These are phyloP conservation scores for Myocastor coypus DNA, from an alignment of 2,113 vertebrate species.

Conservation along the genomic window DNA sequence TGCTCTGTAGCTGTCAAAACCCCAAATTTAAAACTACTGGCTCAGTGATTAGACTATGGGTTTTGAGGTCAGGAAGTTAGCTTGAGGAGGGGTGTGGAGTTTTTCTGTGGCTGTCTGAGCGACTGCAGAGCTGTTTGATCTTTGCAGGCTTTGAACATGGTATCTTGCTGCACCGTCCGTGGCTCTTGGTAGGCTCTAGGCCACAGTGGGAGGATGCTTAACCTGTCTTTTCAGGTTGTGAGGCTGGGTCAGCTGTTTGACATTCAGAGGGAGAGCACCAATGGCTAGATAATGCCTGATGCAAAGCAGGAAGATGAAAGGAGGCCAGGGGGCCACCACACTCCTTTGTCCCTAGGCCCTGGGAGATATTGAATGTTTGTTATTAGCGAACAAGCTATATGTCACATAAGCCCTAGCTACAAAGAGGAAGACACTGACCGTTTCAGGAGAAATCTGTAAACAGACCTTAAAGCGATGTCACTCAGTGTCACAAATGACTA, in stretches of 20 bases:
- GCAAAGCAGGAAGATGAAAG: not conserved
- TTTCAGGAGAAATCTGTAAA: not conserved
- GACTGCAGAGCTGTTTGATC: conserved; percentile 81
- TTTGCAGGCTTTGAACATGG: conserved; percentile 75
- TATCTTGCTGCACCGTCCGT: conserved; percentile 56
- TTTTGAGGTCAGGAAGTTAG: conserved; percentile 88
- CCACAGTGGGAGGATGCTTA: not conserved
- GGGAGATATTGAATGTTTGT: not conserved
- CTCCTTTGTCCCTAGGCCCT: not conserved
- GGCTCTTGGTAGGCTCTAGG: conserved; percentile 52
- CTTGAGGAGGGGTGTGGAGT: conserved; percentile 77
- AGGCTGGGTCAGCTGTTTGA: conserved; percentile 33
- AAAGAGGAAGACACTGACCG: not conserved
- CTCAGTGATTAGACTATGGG: conserved; percentile 78
- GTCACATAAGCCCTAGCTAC: not conserved
- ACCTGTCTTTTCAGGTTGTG: conserved; percentile 27
- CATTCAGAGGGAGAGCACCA: conserved; percentile 14
- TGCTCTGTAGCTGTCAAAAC: conserved; percentile 73
- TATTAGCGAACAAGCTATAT: not conserved
- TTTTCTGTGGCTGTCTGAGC: conserved; percentile 84
- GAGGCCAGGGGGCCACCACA: not conserved
- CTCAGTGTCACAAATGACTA: not conserved
- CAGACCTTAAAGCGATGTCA: not conserved
- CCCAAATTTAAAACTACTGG: conserved; percentile 76
- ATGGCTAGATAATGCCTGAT: not conserved